These are phyloP conservation scores for Calonectris borealis DNA, from an alignment of 2,113 vertebrate genomes.

Conservation along the genomic window DNA sequence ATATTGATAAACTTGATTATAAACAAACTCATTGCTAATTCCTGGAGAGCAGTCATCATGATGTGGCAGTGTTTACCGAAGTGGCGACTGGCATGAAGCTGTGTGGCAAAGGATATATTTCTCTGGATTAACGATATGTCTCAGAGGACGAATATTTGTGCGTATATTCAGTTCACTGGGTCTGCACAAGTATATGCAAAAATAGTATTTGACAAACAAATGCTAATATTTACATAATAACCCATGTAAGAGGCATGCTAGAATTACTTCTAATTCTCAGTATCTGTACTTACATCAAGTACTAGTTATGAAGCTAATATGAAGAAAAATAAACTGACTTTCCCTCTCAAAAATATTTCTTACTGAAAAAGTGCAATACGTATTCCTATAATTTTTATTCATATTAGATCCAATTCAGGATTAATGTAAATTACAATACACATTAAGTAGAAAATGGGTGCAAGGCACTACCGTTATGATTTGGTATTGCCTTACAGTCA, in stretches of 20 bases:
- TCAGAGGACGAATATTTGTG: not conserved
- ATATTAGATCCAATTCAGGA: not conserved
- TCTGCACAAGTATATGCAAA: not conserved
- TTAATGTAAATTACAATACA: not conserved
- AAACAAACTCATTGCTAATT: conserved; percentile 70
- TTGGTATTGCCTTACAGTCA: not conserved
- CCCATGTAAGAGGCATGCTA: not conserved
- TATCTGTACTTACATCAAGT: not conserved
- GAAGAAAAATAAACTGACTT: not conserved
- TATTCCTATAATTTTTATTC: not conserved
- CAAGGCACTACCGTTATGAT: not conserved
- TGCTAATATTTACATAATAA: conserved; percentile 3
- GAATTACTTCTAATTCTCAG: not conserved
- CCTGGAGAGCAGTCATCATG: conserved; percentile 50
- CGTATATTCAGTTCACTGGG: not conserved
- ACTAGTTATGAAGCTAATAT: not conserved
- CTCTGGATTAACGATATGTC: not conserved
- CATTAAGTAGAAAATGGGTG: not conserved
- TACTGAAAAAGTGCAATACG: not conserved
- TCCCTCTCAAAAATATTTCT: not conserved
- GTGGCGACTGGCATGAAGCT: conserved; percentile 23
- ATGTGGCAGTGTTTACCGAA: conserved; percentile 41
- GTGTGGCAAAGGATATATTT: not conserved
- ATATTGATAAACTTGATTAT: conserved; percentile 68
- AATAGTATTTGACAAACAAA: conserved; percentile 28